Conservation (phyloP, 2,888 invertebrate species). For the Caenorhabditis virilis region DNA sequence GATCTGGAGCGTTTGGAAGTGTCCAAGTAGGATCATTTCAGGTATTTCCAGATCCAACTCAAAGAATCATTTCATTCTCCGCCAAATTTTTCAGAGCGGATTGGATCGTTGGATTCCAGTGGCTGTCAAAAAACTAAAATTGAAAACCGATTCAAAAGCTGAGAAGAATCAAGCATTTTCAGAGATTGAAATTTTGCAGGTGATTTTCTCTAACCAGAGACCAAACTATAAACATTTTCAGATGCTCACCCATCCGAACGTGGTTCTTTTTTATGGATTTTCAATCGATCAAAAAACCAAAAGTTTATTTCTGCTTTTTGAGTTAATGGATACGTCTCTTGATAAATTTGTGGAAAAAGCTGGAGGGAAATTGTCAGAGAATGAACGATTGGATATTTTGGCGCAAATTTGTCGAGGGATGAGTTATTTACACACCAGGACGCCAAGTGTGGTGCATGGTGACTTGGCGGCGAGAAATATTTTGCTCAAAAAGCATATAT, state of each 20-base stretch:
- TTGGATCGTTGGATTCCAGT: constrained; percentile 15
- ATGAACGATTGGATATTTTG: constrained; percentile 42
- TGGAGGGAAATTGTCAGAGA: constrained; percentile 19
- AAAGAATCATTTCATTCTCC: neutral
- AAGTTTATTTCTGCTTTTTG: constrained; percentile 34
- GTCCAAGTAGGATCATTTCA: constrained; percentile 27
- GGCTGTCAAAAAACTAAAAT: constrained; percentile 35
- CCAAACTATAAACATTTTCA: constrained; percentile 6
- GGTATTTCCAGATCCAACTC: neutral
- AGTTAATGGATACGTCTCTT: constrained; percentile 41
- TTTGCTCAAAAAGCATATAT: constrained; percentile 79
- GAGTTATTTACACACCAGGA: constrained; percentile 98
- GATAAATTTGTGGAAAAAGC: constrained; percentile 39
- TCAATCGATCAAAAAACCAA: constrained; percentile 10
- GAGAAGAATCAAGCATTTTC: constrained; percentile 24
- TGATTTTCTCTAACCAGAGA: neutral
- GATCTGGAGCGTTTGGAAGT: constrained; percentile 41
- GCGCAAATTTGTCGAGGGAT: constrained; percentile 70
- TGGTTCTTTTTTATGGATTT: constrained; percentile 40
- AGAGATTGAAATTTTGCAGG: constrained; percentile 44
- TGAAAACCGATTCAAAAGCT: constrained; percentile 14
- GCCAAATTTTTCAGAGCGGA: neutral
- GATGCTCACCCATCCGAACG: constrained; percentile 46
- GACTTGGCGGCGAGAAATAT: constrained; percentile 99
- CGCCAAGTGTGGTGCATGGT: constrained; percentile 92